A percentile compares a stretch with the other conserved stretches of the same genome.
Evolutionary conservation across 2,113 vertebrate species (phyloP).

Genomic region (Callipepla californica): DNA sequence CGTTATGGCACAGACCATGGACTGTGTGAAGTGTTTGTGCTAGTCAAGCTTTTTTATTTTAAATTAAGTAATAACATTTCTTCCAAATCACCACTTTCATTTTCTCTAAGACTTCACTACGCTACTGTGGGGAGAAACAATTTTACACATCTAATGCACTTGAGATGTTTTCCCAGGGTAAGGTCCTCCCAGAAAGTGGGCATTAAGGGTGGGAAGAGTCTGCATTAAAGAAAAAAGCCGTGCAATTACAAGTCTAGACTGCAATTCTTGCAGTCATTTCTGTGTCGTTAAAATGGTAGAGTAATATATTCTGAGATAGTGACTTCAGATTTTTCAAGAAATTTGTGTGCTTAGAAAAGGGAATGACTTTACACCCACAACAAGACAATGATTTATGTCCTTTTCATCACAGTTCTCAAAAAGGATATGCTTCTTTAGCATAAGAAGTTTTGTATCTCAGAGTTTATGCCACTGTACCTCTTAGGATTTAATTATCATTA

Average conservation of each 20-base stretch:
- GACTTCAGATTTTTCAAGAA: neutral
- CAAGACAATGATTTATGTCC: neutral
- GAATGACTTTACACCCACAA: neutral
- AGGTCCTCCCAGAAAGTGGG: neutral
- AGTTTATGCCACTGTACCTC: neutral
- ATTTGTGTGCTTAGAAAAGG: neutral
- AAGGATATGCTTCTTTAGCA: neutral
- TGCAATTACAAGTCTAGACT: neutral
- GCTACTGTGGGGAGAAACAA: neutral
- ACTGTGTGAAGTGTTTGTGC: neutral
- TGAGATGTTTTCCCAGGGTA: neutral
- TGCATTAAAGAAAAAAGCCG: neutral
- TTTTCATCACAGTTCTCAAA: neutral
- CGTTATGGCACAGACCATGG: neutral
- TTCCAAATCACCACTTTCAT: neutral
- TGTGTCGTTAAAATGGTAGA: neutral
- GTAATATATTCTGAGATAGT: neutral
- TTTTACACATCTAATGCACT: neutral
- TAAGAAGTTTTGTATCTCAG: neutral
- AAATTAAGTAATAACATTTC: neutral
- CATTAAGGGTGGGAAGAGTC: neutral
- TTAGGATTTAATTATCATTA: constrained; percentile 19
- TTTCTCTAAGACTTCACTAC: neutral
- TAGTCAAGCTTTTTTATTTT: neutral
- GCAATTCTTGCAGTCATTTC: neutral